Percentiles rank a stretch among this genome's conserved stretches.
These are phyloP conservation scores for Cirrhinus molitorella DNA, from an alignment of 2,797 vertebrate species.

Conservation along the genomic window DNA sequence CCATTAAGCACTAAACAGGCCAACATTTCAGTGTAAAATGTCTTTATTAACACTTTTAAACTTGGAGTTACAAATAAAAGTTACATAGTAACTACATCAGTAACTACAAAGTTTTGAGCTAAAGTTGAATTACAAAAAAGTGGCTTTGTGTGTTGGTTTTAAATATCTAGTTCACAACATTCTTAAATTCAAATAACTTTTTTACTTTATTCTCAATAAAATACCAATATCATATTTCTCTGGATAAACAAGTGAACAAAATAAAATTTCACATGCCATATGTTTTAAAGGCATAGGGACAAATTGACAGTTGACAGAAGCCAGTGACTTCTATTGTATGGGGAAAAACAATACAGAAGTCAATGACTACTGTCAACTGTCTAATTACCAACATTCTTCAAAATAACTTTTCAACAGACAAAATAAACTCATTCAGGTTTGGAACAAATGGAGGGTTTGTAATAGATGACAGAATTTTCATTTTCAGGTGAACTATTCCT, in stretches of 20 bases:
- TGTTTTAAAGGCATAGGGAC: neutral
- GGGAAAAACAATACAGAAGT: neutral
- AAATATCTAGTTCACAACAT: neutral
- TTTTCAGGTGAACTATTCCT: neutral
- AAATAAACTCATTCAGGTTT: neutral
- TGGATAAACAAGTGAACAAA: neutral
- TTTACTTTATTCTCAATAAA: neutral
- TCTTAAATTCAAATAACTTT: neutral
- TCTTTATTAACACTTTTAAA: neutral
- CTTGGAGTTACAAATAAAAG: neutral
- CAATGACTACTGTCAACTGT: neutral
- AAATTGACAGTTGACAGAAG: neutral
- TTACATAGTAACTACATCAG: neutral
- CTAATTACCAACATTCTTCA: neutral
- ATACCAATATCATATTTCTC: neutral
- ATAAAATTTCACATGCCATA: neutral
- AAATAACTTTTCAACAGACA: neutral
- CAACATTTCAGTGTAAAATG: neutral
- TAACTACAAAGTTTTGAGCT: neutral
- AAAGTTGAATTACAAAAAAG: neutral
- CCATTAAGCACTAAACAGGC: neutral
- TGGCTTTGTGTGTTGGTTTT: neutral
- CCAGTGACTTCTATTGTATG: neutral
- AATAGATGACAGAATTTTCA: neutral
- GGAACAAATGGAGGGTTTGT: neutral